Evolutionary conservation across 2,113 vertebrate genomes (phyloP).

Genomic region (Alaudala cheleensis): DNA sequence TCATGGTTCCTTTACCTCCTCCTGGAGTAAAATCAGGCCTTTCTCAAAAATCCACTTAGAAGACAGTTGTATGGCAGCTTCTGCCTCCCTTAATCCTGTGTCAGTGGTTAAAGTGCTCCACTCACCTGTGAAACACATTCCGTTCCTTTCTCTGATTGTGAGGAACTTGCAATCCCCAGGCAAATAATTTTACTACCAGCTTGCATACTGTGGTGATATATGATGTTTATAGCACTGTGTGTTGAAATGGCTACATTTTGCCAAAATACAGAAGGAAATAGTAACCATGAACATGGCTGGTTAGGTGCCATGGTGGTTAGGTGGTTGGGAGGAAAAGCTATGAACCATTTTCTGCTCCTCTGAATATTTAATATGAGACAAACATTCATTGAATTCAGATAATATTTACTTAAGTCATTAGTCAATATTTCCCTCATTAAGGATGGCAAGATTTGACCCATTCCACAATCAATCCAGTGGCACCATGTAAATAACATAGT

Average conservation of each 20-base stretch:
- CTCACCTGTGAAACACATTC: background rate
- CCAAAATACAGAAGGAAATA: background rate
- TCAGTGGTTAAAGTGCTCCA: accelerated
- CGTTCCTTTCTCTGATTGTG: background rate
- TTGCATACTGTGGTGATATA: background rate
- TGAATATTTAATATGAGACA: conserved; percentile 4
- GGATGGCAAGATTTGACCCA: conserved; percentile 2
- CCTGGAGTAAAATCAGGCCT: background rate
- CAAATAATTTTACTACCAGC: accelerated
- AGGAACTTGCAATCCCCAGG: background rate
- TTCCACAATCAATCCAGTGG: background rate
- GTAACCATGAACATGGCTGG: background rate
- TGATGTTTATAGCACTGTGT: background rate
- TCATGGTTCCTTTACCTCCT: background rate
- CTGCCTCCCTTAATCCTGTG: background rate
- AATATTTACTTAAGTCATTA: conserved; percentile 45
- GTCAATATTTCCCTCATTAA: conserved; percentile 50
- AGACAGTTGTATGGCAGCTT: background rate
- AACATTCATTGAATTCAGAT: conserved; percentile 26
- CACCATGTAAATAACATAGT: background rate
- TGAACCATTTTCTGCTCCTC: background rate
- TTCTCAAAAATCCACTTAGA: background rate
- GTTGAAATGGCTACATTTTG: background rate
- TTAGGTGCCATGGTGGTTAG: background rate
- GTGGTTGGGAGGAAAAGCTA: background rate